Percentiles rank a stretch among this genome's conserved stretches.
Conservation (phyloP, 2,113 vertebrate genomes). For the Odocoileus hemionus region DNA sequence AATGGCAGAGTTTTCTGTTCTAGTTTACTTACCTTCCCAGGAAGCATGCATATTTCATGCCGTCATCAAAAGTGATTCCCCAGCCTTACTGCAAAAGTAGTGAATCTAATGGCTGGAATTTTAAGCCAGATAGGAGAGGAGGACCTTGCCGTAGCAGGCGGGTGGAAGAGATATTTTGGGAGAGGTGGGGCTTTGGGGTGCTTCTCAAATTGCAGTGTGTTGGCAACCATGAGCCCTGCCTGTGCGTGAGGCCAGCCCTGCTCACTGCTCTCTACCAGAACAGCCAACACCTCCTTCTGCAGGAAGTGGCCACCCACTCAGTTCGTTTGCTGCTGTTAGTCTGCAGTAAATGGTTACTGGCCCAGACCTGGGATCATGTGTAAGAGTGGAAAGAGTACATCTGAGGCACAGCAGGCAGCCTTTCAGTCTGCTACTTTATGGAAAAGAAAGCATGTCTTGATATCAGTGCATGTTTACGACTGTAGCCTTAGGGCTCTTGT, state of each 20-base stretch:
- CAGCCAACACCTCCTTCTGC: neutral
- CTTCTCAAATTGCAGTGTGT: conserved; percentile 28
- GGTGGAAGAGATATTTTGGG: conserved; percentile 39
- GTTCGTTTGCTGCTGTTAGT: neutral
- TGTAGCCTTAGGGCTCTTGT: neutral
- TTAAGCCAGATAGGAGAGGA: neutral
- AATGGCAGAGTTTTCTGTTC: neutral
- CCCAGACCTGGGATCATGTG: neutral
- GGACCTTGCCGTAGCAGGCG: neutral
- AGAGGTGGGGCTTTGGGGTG: conserved; percentile 8
- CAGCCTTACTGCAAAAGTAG: neutral
- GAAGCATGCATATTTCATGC: neutral
- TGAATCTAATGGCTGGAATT: conserved; percentile 21
- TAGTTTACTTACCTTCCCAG: neutral
- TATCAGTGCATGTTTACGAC: neutral
- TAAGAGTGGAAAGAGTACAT: neutral
- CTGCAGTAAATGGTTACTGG: neutral
- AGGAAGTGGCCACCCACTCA: neutral
- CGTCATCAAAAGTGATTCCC: neutral
- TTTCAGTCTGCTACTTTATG: neutral
- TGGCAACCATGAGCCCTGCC: neutral
- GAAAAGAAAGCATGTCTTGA: neutral
- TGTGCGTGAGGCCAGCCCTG: neutral
- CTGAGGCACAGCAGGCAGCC: neutral
- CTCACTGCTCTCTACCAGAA: neutral